phyloP scores from a whole-genome alignment of 2,113 vertebrate species.

The Erinaceus europaeus region DNA sequence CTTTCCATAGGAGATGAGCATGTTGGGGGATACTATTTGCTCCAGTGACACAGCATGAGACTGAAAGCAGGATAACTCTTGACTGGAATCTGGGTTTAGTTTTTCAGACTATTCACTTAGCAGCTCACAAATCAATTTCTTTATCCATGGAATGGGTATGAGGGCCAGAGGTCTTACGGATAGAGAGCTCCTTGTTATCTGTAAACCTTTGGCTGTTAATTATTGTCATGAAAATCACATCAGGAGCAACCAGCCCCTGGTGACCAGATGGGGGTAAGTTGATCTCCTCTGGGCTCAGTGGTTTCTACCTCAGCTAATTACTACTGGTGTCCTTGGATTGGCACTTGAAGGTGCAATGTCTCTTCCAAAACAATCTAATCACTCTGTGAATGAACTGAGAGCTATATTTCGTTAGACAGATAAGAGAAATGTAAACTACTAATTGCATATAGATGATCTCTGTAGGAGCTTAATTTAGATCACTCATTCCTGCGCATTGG shows the following conservation, averaged over 20 bases:
- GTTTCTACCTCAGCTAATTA: constrained; percentile 50
- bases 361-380: constrained; percentile 53
- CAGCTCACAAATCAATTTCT: constrained; percentile 10
- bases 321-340: constrained; percentile 39
- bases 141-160: not conserved
- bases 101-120: not conserved
- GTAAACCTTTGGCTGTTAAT: not conserved
- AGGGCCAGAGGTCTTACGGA: not conserved
- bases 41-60: not conserved
- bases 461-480: constrained; percentile 43
- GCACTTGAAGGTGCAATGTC: constrained; percentile 44
- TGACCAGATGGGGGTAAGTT: constrained; percentile 36
- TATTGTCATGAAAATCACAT: constrained; percentile 29
- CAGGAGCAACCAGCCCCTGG: constrained; percentile 27
- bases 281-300: constrained; percentile 43
- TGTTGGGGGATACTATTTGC: not conserved
- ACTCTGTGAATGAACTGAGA: constrained; percentile 38
- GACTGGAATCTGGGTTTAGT: not conserved
- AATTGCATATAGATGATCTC: constrained; percentile 20
- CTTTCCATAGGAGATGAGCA: not conserved
- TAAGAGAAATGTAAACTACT: constrained; percentile 58
- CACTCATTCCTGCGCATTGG: not conserved
- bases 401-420: constrained; percentile 46
- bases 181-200: not conserved
- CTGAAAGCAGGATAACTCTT: not conserved